These are phyloP conservation scores for Tetranychus urticae DNA, from an alignment of 1,140 invertebrate species.

Conservation along the genomic window DNA sequence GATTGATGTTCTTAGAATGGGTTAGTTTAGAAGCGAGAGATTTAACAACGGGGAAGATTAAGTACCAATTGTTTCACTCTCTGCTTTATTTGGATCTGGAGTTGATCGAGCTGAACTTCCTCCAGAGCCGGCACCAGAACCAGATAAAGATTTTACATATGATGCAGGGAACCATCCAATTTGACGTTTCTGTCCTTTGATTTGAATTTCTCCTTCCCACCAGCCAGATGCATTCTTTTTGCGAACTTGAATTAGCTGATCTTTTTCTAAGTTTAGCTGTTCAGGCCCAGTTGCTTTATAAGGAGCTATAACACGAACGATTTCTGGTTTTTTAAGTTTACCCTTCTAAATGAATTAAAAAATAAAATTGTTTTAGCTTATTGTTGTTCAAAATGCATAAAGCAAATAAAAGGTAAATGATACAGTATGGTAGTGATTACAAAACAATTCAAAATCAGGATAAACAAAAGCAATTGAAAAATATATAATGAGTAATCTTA, in stretches of 20 bases:
- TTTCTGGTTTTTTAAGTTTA: constrained; percentile 49
- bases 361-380: too few relatives aligned
- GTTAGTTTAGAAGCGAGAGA: too few relatives aligned
- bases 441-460: neutral
- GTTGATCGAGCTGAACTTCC: neutral
- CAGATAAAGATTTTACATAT: constrained; percentile 58
- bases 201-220: constrained; percentile 97
- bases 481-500: too few relatives aligned
- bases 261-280: constrained; percentile 63
- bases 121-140: neutral
- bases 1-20: too few relatives aligned
- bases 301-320: constrained; percentile 62
- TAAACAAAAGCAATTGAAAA: too few relatives aligned
- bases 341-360: neutral
- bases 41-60: too few relatives aligned
- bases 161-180: constrained; percentile 94
- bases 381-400: too few relatives aligned
- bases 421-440: neutral
- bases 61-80: neutral
- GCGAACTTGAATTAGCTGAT: constrained; percentile 82
- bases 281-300: constrained; percentile 68
- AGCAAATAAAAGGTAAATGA: neutral
- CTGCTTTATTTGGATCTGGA: neutral
- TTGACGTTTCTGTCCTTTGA: constrained; percentile 78
- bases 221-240: constrained; percentile 89